Evolutionary conservation across 1,140 invertebrate genomes (phyloP), one percentile per base, ranked within the genome.

Genomic region (Whitmania pigra): DNA sequence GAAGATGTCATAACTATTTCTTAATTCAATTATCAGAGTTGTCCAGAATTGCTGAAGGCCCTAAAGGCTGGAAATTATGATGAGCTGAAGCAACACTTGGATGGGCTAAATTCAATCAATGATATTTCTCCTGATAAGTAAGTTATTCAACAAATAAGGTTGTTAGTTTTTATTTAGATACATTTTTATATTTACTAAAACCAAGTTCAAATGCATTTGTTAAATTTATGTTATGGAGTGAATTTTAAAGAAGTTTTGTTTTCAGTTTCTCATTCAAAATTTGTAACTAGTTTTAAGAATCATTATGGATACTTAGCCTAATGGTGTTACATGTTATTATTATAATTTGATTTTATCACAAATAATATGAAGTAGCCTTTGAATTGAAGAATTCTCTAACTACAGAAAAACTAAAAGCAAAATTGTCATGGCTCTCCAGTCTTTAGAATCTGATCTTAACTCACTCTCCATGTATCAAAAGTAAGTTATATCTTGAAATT

Each of bases 381-480:
- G 2, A 49, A 49, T 49, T 63, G 20, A 15, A 25, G 57, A 63
- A 25, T 22, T 25, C 57, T 73, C 6, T n/a, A n/a, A 43, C 76
- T 79, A 13, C 76, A 84, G 83, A 67, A 83, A 81, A 76, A 77
- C 81, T 0, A 97, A 96, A 83, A 89, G 88, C 67, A 94, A 95
- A 84, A 92, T 91, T 7, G 96, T 91, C 78, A 88, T 90, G 78
- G 92, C 93, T 29, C 82, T 97, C 29, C 90, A 93, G 78, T 92
- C 92, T 22, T 83, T 97, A 72, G 94, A 97, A 85, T 87, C 88
- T 49, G 94, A 97, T 85, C 84, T 97, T n/a, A 88, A 87, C 73
- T 88, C 87, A 54, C 80, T 96, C 72, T 88, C 90, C 53, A 89
- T 92, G 75, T 81, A 93, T 71, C 88, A 90, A 79, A 86, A 85